Conservation (phyloP, 2,888 invertebrate genomes). For the Endomychus coccineus region DNA sequence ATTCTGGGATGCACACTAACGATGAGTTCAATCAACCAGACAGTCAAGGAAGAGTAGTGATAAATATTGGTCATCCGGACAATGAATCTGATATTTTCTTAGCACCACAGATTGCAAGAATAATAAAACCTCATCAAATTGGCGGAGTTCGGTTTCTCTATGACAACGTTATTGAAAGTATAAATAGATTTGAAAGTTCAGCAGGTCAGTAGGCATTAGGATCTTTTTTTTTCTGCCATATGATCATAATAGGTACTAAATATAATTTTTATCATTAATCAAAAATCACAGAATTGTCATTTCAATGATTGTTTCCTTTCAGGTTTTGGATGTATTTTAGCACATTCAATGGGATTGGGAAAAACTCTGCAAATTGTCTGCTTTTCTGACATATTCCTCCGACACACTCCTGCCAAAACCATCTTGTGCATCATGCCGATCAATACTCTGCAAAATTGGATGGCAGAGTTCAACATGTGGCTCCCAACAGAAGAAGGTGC, state of each 20-base stretch:
- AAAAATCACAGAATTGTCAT: not conserved
- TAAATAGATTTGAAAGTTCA: slow-evolving; percentile 77
- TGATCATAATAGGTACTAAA: not conserved
- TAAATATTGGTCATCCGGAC: slow-evolving; percentile 89
- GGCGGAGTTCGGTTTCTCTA: slow-evolving; percentile 71
- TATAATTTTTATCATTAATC: not conserved
- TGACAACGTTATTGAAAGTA: slow-evolving; percentile 94
- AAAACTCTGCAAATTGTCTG: slow-evolving; percentile 92
- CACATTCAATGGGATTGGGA: slow-evolving; percentile 99
- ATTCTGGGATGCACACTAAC: slow-evolving; percentile 88
- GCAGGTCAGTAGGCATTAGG: too few relatives aligned
- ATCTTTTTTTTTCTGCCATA: not conserved
- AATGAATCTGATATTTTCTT: slow-evolving; percentile 87
- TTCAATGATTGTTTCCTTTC: not conserved
- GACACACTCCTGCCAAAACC: slow-evolving; percentile 80
- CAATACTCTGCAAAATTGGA: slow-evolving; percentile 97
- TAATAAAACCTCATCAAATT: slow-evolving; percentile 94
- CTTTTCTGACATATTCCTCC: slow-evolving; percentile 91
- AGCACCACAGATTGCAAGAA: slow-evolving; percentile 81
- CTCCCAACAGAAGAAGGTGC: slow-evolving; percentile 60
- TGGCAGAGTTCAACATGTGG: slow-evolving; percentile 97
- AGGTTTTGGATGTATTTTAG: slow-evolving; percentile 96
- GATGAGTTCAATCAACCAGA: slow-evolving; percentile 87
- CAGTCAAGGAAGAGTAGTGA: slow-evolving; percentile 82
- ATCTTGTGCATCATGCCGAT: slow-evolving; percentile 97